Conservation (phyloP, 2,888 invertebrate genomes). For the Molanna angustata region DNA sequence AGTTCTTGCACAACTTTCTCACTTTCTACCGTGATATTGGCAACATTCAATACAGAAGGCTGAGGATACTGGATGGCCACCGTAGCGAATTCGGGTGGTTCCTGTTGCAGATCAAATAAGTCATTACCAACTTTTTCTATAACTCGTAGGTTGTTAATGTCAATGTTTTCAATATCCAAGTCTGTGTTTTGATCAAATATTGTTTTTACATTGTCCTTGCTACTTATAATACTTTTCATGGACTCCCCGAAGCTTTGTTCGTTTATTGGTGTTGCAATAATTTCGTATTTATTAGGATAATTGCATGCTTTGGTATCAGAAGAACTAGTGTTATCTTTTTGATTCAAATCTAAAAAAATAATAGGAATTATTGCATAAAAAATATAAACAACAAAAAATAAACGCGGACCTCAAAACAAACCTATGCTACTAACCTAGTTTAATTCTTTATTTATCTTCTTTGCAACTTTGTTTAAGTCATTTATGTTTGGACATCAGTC, state of each 20-base stretch:
- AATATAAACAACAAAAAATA: not conserved
- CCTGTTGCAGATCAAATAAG: not conserved
- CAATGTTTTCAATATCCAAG: not conserved
- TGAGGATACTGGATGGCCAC: not conserved
- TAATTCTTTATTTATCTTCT: slow-evolving; percentile 2
- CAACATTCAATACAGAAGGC: too few relatives aligned
- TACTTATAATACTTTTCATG: too few relatives aligned
- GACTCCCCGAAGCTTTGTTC: too few relatives aligned
- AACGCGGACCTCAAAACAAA: too few relatives aligned
- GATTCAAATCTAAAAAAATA: slow-evolving; percentile 3
- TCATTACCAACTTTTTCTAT: not conserved
- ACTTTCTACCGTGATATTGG: too few relatives aligned
- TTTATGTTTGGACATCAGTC: not conserved
- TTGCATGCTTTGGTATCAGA: too few relatives aligned
- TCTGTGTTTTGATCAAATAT: not conserved
- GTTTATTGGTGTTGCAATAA: too few relatives aligned
- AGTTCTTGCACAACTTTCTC: not conserved
- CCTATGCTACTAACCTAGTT: not conserved
- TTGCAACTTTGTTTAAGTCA: not conserved
- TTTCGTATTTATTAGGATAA: too few relatives aligned
- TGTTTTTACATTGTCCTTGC: too few relatives aligned
- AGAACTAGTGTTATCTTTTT: too few relatives aligned
- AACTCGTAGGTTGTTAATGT: not conserved
- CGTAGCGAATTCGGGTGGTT: not conserved
- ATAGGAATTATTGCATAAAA: not conserved